Conservation (phyloP, 2,888 invertebrate species). For the Ichneumoninae sp. region DNA sequence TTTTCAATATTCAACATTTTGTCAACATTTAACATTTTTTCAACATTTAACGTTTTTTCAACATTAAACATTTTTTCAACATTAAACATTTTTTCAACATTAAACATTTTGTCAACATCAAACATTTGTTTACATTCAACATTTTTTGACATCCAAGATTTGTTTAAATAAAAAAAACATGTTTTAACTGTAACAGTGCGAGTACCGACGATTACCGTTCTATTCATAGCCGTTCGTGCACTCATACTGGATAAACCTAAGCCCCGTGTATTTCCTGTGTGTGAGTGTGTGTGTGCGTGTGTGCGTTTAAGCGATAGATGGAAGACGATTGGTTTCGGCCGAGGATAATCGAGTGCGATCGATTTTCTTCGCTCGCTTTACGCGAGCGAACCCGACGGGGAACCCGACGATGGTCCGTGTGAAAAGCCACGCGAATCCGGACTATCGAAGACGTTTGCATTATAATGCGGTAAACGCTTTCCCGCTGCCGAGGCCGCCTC, state of each 20-base stretch:
- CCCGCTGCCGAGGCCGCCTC: neutral
- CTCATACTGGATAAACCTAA: neutral
- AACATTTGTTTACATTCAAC: no score
- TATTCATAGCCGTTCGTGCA: slow-evolving; percentile 37
- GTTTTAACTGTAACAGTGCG: neutral
- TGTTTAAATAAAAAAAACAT: no score
- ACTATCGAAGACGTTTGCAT: neutral
- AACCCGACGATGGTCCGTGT: neutral
- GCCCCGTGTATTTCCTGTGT: neutral
- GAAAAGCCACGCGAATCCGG: neutral
- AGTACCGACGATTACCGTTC: slow-evolving; percentile 27
- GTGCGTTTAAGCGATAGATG: slow-evolving; percentile 4
- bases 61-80: no score
- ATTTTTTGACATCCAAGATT: no score
- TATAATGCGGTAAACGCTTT: neutral
- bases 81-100: no score
- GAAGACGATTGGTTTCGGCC: neutral
- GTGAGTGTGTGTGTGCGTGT: neutral
- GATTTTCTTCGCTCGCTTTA: neutral
- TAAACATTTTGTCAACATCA: no score
- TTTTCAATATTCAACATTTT: no score
- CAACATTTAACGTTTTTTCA: no score
- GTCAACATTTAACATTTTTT: no score
- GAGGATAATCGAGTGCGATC: neutral
- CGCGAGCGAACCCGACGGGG: neutral